Percentiles rank a stretch among this genome's conserved stretches.
Evolutionary conservation across 2,797 vertebrate species (phyloP).

Genomic region (Schizopygopsis pylzovi): DNA sequence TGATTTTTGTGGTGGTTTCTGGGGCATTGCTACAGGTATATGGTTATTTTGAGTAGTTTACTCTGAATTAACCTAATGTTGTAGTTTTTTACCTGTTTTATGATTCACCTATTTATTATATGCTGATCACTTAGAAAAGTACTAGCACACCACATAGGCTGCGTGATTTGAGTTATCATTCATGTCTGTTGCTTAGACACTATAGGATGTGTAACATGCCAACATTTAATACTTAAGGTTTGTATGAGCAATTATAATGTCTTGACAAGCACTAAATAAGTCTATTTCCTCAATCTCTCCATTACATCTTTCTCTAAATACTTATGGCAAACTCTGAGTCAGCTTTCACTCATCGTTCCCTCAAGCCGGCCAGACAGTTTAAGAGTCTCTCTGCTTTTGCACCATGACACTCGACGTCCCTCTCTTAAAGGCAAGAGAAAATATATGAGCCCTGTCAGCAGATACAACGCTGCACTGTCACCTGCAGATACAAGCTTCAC

Average conservation of each 20-base stretch:
- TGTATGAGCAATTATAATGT: background rate
- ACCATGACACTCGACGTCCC: slow-evolving; percentile 38
- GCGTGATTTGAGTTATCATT: too few species aligned
- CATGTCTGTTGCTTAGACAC: too few species aligned
- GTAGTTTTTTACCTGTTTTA: too few species aligned
- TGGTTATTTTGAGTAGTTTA: too few species aligned
- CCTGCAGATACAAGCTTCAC: slow-evolving; percentile 51
- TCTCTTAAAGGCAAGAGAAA: slow-evolving; percentile 66
- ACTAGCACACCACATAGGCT: too few species aligned
- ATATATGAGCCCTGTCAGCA: slow-evolving; percentile 52
- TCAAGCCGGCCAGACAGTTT: slow-evolving; percentile 19
- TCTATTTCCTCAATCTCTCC: background rate
- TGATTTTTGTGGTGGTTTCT: too few species aligned
- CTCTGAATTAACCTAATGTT: too few species aligned
- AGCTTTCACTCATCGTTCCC: slow-evolving; percentile 8
- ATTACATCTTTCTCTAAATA: background rate
- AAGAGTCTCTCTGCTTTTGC: slow-evolving; percentile 22
- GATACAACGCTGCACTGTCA: slow-evolving; percentile 41
- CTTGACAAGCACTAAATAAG: background rate
- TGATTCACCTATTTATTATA: too few species aligned
- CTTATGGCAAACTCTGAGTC: slow-evolving; percentile 1
- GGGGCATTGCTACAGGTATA: too few species aligned
- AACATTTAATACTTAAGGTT: background rate
- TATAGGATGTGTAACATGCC: background rate
- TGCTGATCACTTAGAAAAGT: too few species aligned